Evolutionary conservation across 2,113 vertebrate genomes (phyloP), one percentile per base, ranked within the genome.

Genomic region (Stercorarius parasiticus): DNA sequence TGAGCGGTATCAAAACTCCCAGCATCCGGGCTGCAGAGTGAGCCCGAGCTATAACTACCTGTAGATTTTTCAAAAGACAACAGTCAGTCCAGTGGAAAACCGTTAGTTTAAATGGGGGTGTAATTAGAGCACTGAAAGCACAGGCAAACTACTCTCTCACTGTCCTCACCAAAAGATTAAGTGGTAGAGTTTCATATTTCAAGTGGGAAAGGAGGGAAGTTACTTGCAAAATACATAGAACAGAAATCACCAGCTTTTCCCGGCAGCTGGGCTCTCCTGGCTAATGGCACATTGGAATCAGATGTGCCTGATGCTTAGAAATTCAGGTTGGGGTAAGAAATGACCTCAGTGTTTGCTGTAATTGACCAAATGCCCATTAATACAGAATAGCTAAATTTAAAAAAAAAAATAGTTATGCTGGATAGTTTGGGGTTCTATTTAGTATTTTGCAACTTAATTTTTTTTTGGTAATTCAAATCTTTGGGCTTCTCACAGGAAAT

Each of bases 201-300:
- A 3, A 1, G 15, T 11, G n/a, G 18, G 15, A 40, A 42, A 38
- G 5, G 8, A 6, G 21, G 5, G 19, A 6, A 40, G 11, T 42
- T 11, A 1, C 1, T 18, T 20, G n/a, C 9, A 4, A 13, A 20
- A 8, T 2, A 1, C 1, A 1, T 17, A 0, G 1, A 36, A 5
- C 8, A 43, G 25, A 7, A 25, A 10, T 6, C 0, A 4, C 1
- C 15, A 9, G 53, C 29, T 25, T 23, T 4, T 4, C 8, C 16
- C 58, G 7, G 40, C 69, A 20, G 70, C n/a, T 10, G 2, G 47
- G 29, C 4, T 38, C 22, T 8, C 34, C 29, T 14, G 6, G 34
- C 32, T 16, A 1, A 6, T 3, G 20, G 49, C 13, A 5, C 58
- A 2, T 70, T 3, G 23, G 42, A 2, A 1, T 16, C 53, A 23